Evolutionary conservation across 2,888 invertebrate genomes (phyloP).

Genomic region (Meghimatium bilineatum): DNA sequence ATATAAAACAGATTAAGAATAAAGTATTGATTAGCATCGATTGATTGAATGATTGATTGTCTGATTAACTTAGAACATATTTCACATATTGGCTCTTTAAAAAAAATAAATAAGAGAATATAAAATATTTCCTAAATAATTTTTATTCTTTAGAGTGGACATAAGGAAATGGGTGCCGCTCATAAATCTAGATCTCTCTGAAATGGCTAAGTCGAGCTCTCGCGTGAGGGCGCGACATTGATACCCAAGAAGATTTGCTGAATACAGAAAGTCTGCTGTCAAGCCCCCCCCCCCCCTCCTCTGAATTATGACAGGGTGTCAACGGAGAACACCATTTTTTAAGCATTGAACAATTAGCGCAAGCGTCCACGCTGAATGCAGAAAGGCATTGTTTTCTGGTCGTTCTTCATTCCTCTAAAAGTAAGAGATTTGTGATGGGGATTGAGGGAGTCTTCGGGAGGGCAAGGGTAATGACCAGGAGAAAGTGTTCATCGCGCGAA

Average conservation of each 20-base stretch:
- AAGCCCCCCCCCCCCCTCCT: too few species aligned
- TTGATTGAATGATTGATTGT: too few species aligned
- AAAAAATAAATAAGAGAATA: too few species aligned
- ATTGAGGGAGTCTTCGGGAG: neutral
- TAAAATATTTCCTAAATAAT: too few species aligned
- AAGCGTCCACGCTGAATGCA: constrained; percentile 21
- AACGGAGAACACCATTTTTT: constrained; percentile 29
- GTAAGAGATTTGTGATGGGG: neutral
- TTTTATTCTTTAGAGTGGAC: too few species aligned
- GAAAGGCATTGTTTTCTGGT: neutral
- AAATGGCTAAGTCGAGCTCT: too few species aligned
- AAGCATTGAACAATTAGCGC: constrained; percentile 42
- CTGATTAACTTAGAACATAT: too few species aligned
- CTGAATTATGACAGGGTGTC: constrained; percentile 37
- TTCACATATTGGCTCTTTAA: too few species aligned
- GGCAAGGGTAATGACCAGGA: constrained; percentile 9
- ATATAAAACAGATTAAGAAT: too few species aligned
- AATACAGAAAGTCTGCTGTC: neutral
- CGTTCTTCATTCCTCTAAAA: neutral
- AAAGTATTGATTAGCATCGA: too few species aligned
- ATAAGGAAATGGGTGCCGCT: neutral
- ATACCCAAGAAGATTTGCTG: constrained; percentile 3
- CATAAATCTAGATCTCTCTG: neutral
- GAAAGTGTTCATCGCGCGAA: constrained; percentile 8
- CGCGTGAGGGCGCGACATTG: neutral